Evolutionary conservation across 2,797 vertebrate genomes (phyloP).

Genomic region (Eidolon dupreanum): DNA sequence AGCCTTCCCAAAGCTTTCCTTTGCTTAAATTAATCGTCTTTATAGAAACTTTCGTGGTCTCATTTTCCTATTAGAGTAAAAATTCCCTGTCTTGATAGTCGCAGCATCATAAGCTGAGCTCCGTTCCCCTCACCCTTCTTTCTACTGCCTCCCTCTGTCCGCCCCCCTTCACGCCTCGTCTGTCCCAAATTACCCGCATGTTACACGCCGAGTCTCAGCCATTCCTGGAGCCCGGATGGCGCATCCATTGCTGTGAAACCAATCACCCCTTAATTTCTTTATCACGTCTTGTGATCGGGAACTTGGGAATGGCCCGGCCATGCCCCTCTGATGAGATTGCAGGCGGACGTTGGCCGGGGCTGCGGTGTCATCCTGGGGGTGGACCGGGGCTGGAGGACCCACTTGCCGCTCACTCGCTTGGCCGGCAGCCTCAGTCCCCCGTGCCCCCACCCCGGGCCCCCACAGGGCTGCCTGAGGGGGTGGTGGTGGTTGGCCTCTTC

Average conservation of each 20-base stretch:
- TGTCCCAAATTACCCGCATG: not conserved
- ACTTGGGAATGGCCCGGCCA: not conserved
- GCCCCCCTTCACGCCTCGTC: not conserved
- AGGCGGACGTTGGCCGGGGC: too few relatives aligned
- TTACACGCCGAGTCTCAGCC: not conserved
- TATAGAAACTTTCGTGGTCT: not conserved
- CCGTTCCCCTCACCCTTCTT: fast-evolving
- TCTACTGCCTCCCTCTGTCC: not conserved
- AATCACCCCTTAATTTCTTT: not conserved
- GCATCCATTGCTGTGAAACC: too few relatives aligned
- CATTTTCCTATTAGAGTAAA: fast-evolving
- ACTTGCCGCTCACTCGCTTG: fast-evolving
- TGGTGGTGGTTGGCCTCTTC: not conserved
- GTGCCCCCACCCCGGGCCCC: too few relatives aligned
- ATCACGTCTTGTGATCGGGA: not conserved
- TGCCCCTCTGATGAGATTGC: not conserved
- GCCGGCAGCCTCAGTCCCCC: too few relatives aligned
- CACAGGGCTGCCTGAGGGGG: not conserved
- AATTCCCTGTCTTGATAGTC: not conserved
- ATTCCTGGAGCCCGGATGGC: not conserved
- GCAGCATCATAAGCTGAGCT: not conserved
- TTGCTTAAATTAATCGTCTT: not conserved
- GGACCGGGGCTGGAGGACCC: not conserved
- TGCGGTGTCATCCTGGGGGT: not conserved
- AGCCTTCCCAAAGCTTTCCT: not conserved